Conservation (phyloP, 2,888 invertebrate genomes). For the Parthenolecanium corni region DNA sequence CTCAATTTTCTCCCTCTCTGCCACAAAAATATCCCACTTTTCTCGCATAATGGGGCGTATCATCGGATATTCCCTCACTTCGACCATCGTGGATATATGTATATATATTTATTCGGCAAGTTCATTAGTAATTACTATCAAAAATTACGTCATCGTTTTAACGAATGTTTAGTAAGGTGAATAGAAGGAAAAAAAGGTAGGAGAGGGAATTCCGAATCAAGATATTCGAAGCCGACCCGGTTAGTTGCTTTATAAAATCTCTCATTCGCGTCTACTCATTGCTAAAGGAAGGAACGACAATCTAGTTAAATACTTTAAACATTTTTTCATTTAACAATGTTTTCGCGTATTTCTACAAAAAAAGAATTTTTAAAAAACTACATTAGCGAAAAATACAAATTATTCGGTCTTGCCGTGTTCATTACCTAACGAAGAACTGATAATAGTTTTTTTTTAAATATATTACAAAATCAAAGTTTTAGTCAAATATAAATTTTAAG, state of each 20-base stretch:
- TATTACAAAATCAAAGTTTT: not conserved
- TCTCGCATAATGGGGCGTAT: too few relatives aligned
- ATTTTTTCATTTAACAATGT: conserved; percentile 14
- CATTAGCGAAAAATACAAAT: conserved; percentile 23
- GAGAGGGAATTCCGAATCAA: conserved; percentile 7
- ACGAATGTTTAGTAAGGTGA: not conserved
- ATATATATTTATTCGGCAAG: not conserved
- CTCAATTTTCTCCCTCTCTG: too few relatives aligned
- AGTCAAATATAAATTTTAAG: not conserved
- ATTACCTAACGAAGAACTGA: conserved; percentile 8
- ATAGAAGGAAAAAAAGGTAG: conserved; percentile 2
- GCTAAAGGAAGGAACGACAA: not conserved
- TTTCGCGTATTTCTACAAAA: conserved; percentile 14
- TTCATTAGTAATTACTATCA: not conserved
- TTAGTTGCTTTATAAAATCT: not conserved
- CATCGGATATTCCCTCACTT: too few relatives aligned
- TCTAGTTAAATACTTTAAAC: not conserved
- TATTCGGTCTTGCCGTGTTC: conserved; percentile 13
- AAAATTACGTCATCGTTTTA: conserved; percentile 10
- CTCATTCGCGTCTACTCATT: conserved; percentile 1
- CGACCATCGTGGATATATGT: too few relatives aligned
- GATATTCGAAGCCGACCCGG: not conserved
- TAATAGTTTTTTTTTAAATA: not conserved
- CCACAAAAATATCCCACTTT: too few relatives aligned
- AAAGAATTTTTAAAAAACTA: conserved; percentile 20